phyloP scores from a whole-genome alignment of 2,888 invertebrate species.

The Thelaira solivaga region DNA sequence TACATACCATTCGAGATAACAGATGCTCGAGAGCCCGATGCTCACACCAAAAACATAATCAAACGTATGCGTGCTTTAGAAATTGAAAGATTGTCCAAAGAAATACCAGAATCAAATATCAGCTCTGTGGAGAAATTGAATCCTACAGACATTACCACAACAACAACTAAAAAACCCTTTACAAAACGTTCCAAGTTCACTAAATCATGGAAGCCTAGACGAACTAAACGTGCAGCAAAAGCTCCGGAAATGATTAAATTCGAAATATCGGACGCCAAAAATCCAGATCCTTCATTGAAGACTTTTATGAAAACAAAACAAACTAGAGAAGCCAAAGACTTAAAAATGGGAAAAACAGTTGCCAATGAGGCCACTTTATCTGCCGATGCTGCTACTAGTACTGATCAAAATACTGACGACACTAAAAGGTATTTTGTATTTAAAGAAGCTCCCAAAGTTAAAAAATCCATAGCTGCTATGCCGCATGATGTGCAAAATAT shows the following conservation, averaged over 20 bases:
- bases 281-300: constrained; percentile 64
- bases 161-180: constrained; percentile 28
- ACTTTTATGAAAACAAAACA: constrained; percentile 62
- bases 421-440: constrained; percentile 69
- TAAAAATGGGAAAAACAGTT: constrained; percentile 10
- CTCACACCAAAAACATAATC: constrained; percentile 68
- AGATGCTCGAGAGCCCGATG: constrained; percentile 73
- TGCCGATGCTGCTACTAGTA: not conserved
- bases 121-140: not conserved
- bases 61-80: constrained; percentile 70
- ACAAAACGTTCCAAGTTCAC: constrained; percentile 29
- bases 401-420: constrained; percentile 65
- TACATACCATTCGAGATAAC: constrained; percentile 71
- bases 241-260: constrained; percentile 71
- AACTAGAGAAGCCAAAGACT: constrained; percentile 48
- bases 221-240: constrained; percentile 34
- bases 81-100: constrained; percentile 42
- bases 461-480: constrained; percentile 69
- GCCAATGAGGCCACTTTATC: not conserved
- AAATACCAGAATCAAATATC: not conserved
- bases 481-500: constrained; percentile 74
- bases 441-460: constrained; percentile 69
- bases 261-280: constrained; percentile 74
- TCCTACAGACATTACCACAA: not conserved
- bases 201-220: constrained; percentile 37